phyloP scores from a whole-genome alignment of 2,888 invertebrate genomes.

The Celastrina argiolus region DNA sequence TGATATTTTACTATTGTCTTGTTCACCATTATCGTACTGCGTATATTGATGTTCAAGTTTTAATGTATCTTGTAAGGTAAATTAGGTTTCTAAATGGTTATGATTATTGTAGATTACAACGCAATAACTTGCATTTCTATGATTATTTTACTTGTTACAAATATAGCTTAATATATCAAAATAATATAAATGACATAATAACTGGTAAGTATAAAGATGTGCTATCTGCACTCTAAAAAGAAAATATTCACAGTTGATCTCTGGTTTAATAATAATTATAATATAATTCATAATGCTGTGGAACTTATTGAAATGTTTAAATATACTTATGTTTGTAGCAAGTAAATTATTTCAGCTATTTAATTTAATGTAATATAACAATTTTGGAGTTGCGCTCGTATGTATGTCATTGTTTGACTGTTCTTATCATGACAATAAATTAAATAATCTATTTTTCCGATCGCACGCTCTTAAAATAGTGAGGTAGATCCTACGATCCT shows the following conservation, averaged over 20 bases:
- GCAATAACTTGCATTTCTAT: constrained; percentile 25
- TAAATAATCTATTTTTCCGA: constrained; percentile 61
- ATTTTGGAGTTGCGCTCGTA: constrained; percentile 4
- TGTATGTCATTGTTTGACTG: constrained; percentile 37
- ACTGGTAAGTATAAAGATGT: too few relatives aligned
- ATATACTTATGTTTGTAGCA: constrained; percentile 6
- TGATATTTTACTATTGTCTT: constrained; percentile 69
- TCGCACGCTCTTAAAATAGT: constrained; percentile 28
- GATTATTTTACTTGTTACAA: constrained; percentile 13
- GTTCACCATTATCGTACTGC: constrained; percentile 40
- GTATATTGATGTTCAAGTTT: constrained; percentile 47
- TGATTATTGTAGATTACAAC: constrained; percentile 23
- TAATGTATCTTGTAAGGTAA: constrained; percentile 53
- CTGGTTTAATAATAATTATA: too few relatives aligned
- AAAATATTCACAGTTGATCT: background rate
- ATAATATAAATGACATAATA: too few relatives aligned
- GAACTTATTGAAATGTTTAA: background rate
- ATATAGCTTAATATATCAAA: too few relatives aligned
- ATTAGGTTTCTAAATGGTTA: constrained; percentile 36
- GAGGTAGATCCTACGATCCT: constrained; percentile 26
- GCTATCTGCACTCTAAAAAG: background rate
- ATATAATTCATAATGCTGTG: background rate
- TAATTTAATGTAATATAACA: background rate
- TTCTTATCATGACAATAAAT: constrained; percentile 68
- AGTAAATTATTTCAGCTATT: background rate